Evolutionary conservation across 2,113 vertebrate genomes (phyloP), one percentile per base, ranked within the genome.

Genomic region (Marmota monax): DNA sequence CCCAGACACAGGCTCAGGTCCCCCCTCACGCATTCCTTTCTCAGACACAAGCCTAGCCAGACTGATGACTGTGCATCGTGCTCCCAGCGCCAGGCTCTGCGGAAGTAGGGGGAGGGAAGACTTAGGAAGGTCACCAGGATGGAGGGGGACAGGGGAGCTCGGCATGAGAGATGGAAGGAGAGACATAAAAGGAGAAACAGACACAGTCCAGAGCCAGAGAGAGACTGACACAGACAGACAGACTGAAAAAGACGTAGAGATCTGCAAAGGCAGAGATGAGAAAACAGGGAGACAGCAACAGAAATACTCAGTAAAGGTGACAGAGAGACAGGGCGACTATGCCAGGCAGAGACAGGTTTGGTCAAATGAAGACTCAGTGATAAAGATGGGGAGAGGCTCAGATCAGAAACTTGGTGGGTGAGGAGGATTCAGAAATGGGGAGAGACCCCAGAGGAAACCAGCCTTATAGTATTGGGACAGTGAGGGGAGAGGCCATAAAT

Each of bases 81-180:
- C 96, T 97, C 78, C 51, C 67, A 83, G 92, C 2, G 16, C 37
- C 4, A 88, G 84, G 92, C 91, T 94, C 94, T 98, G 97, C 95
- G 7, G 96, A 97, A 96, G 95, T 7, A 37, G 67, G 73, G 58
- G 90, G 61, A 34, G 83, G 74, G 45, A 88, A 96, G 90, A 89
- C 94, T 85, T 90, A 34, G 67, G 96, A 98, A 97, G 97, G 94
- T 96, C 94, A 97, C 93, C 48, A 76, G 90, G 89, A 88, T 95
- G 93, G 84, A 83, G 96, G 94, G 9, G 95, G 97, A 58, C 97
- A 96, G 95, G 93, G 96, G 96, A 89, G 96, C 96, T 34, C 85
- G 0, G 98, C 76, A 78, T 95, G 97, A 11, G 98, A 98, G 79
- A 96, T 39, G 7, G n/a, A 86, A 70, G 69, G n/a, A 82, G 74